phyloP scores from a whole-genome alignment of 30 jellyfish, hydroid and myxozoan species.

The Aurelia coerulea region DNA sequence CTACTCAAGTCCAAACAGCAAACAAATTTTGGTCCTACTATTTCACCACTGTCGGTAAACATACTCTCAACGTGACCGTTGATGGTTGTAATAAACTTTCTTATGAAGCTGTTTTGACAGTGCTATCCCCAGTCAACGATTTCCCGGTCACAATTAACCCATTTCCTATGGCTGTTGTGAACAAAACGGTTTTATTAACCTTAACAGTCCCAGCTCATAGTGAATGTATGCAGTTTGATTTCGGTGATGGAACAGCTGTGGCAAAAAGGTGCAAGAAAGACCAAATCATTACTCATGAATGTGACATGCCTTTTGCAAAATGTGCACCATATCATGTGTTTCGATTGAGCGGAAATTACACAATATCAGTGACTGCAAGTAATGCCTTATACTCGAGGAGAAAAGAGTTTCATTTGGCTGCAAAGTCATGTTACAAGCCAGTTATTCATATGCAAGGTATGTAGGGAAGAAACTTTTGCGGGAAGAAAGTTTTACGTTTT shows the following conservation, averaged over 20 bases:
- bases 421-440: slow-evolving; percentile 51
- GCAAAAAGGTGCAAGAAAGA: slow-evolving; percentile 9
- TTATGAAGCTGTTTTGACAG: background rate
- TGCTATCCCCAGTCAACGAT: slow-evolving; percentile 31
- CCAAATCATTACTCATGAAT: background rate
- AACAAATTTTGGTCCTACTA: slow-evolving; percentile 1
- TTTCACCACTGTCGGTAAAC: slow-evolving; percentile 12
- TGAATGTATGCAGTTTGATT: slow-evolving; percentile 27
- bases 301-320: slow-evolving; percentile 3
- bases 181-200: slow-evolving; percentile 7
- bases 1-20: background rate
- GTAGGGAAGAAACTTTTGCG: background rate
- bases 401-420: background rate
- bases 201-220: slow-evolving; percentile 31
- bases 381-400: slow-evolving; percentile 14
- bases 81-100: slow-evolving; percentile 23
- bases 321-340: no score
- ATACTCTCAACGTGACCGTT: slow-evolving; percentile 8
- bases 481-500: no score
- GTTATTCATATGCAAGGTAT: slow-evolving; percentile 21
- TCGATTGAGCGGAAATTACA: slow-evolving; percentile 1
- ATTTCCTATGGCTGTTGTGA: slow-evolving; percentile 35
- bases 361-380: slow-evolving; percentile 37
- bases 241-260: slow-evolving; percentile 12
- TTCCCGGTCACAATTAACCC: slow-evolving; percentile 25